A percentile compares a stretch with the other conserved stretches of the same genome.
Conservation (phyloP, 2,888 invertebrate genomes). For the Lingula anatina region DNA sequence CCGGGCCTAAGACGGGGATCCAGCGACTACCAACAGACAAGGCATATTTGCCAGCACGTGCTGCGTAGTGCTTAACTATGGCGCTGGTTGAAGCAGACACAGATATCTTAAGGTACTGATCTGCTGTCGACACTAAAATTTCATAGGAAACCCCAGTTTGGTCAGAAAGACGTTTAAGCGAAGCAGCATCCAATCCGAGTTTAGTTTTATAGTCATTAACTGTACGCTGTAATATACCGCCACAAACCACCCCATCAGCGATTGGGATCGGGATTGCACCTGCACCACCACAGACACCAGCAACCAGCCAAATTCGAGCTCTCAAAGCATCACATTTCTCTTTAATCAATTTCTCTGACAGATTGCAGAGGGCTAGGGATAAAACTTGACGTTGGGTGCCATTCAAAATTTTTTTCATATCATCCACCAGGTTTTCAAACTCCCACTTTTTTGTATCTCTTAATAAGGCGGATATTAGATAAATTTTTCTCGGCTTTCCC, state of each 20-base stretch:
- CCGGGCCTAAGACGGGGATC: no score
- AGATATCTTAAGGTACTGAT: no score
- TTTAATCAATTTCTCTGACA: constrained; percentile 2
- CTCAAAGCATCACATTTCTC: background rate
- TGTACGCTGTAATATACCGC: no score
- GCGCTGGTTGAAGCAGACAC: no score
- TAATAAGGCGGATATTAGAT: no score
- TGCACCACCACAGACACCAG: background rate
- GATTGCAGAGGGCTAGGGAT: background rate
- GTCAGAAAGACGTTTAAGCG: no score
- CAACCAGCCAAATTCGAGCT: background rate
- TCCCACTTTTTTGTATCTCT: constrained; percentile 3
- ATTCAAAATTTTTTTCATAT: background rate
- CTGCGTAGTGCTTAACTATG: no score
- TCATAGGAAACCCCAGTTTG: no score
- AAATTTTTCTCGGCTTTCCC: background rate
- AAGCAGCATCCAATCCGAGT: constrained; percentile 5
- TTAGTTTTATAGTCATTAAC: constrained; percentile 3
- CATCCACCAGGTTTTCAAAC: background rate
- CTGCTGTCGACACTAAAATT: no score
- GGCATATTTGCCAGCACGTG: no score
- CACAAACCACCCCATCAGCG: no score
- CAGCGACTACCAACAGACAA: no score
- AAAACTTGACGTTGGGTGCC: background rate
- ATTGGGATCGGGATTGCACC: constrained; percentile 2